A percentile compares a stretch with the other conserved stretches of the same genome.
phyloP scores from a whole-genome alignment of 2,797 vertebrate genomes.

The Emydoidea blandingii region DNA sequence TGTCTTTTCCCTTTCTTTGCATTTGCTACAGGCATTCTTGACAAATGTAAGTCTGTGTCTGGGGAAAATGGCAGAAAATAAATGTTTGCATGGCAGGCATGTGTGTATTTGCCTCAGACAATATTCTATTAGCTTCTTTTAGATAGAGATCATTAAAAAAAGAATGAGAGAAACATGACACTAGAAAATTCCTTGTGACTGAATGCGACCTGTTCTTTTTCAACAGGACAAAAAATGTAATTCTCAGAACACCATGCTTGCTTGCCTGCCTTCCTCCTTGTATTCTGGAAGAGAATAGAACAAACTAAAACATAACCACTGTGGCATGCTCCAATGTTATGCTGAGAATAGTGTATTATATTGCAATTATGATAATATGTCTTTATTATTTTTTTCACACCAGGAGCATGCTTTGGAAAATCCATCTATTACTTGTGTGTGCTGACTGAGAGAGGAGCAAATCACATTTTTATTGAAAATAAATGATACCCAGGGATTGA shows the following conservation, averaged over 20 bases:
- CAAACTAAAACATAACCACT: not conserved
- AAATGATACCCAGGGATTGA: slow-evolving; percentile 5
- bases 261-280: not conserved
- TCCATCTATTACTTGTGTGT: slow-evolving; percentile 10
- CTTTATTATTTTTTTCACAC: not conserved
- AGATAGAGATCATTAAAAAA: not conserved
- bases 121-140: slow-evolving; percentile 16
- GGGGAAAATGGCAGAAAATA: not conserved
- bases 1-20: not conserved
- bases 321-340: not conserved
- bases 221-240: not conserved
- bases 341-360: not conserved
- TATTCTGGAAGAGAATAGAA: not conserved
- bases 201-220: slow-evolving; percentile 7
- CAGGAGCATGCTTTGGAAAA: not conserved
- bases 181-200: not conserved
- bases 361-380: not conserved
- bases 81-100: not conserved
- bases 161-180: not conserved
- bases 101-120: not conserved
- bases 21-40: not conserved
- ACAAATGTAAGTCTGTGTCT: not conserved
- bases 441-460: not conserved
- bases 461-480: slow-evolving; percentile 24
- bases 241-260: not conserved